phyloP scores from a whole-genome alignment of 2,113 vertebrate species.

The Thunnus thynnus region DNA sequence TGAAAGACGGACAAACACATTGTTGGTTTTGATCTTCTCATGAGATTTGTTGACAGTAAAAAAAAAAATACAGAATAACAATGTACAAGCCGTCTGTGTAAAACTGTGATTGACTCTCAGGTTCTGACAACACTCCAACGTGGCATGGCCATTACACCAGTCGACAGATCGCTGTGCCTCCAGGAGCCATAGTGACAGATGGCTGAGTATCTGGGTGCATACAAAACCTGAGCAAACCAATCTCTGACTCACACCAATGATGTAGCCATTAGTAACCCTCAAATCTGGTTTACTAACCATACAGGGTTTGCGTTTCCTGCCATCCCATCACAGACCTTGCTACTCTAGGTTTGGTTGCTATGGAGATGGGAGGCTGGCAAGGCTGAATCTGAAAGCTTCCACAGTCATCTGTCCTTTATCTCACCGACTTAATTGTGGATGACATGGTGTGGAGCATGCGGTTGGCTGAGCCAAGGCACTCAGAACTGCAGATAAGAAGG shows the following conservation, averaged over 20 bases:
- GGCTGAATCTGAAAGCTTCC: slow-evolving; percentile 72
- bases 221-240: slow-evolving; percentile 80
- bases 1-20: too few relatives aligned
- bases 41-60: background rate
- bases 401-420: slow-evolving; percentile 75
- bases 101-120: background rate
- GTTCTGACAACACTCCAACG: slow-evolving; percentile 16
- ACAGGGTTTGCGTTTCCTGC: slow-evolving; percentile 74
- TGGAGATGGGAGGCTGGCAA: slow-evolving; percentile 76
- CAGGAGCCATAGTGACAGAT: slow-evolving; percentile 79
- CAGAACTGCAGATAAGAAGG: slow-evolving; percentile 43
- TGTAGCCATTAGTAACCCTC: slow-evolving; percentile 74
- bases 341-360: slow-evolving; percentile 72
- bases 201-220: slow-evolving; percentile 71
- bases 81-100: background rate
- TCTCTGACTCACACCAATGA: slow-evolving; percentile 80
- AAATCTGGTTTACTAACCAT: slow-evolving; percentile 67
- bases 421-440: slow-evolving; percentile 72
- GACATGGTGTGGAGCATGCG: slow-evolving; percentile 65
- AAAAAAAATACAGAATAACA: background rate
- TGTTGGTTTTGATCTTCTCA: too few relatives aligned
- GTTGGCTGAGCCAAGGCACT: slow-evolving; percentile 27
- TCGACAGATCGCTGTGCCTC: slow-evolving; percentile 66
- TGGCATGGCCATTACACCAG: slow-evolving; percentile 40
- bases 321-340: slow-evolving; percentile 60